phyloP scores from a whole-genome alignment of 2,113 vertebrate genomes.

The Rhadina sibilatrix region DNA sequence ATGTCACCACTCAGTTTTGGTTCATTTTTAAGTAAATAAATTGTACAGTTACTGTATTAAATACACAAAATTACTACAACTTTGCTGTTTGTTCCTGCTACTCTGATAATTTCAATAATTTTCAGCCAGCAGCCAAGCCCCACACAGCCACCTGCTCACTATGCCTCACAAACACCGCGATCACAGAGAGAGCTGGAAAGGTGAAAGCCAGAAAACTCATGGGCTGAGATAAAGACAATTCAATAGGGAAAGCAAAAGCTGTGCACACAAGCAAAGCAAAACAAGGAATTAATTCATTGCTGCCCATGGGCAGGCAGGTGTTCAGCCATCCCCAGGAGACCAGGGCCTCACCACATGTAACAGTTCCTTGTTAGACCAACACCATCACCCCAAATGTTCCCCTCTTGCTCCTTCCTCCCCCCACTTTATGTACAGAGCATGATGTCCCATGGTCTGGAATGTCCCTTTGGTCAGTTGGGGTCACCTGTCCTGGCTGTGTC shows the following conservation, averaged over 20 bases:
- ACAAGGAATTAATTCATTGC: background rate
- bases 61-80: background rate
- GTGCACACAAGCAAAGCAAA: background rate
- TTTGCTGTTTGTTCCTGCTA: background rate
- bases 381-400: background rate
- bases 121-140: background rate
- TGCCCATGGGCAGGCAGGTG: background rate
- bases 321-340: background rate
- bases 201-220: background rate
- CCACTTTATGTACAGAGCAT: background rate
- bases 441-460: background rate
- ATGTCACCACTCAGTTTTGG: background rate
- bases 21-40: background rate
- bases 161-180: background rate
- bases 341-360: background rate
- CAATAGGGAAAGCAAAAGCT: background rate
- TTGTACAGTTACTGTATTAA: background rate
- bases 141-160: accelerated
- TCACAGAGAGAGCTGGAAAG: accelerated
- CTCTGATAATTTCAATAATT: background rate
- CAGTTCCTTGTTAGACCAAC: background rate
- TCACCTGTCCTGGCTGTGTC: background rate
- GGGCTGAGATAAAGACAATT: background rate
- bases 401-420: background rate
- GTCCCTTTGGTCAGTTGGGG: background rate